Percentiles rank a stretch among this genome's conserved stretches.
These are phyloP conservation scores for Agrochola litura DNA, from an alignment of 2,888 invertebrate species.

Conservation along the genomic window DNA sequence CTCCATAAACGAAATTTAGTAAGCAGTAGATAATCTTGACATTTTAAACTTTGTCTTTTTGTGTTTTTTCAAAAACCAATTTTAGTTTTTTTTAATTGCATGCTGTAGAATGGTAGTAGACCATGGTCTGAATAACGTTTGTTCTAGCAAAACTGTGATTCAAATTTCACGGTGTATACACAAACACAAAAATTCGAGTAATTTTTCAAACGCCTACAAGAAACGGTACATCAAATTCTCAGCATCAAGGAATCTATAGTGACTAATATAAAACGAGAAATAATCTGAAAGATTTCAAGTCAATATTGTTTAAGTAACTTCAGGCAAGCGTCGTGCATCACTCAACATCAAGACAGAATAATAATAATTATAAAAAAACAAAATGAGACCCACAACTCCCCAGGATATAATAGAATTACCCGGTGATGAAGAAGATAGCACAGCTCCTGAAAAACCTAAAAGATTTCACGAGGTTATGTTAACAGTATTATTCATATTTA, in stretches of 20 bases:
- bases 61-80: too few relatives aligned
- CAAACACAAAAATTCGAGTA: neutral
- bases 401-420: neutral
- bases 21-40: too few relatives aligned
- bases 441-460: neutral
- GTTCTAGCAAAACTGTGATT: too few relatives aligned
- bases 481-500: slow-evolving; percentile 12
- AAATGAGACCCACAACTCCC: slow-evolving; percentile 17
- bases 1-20: too few relatives aligned
- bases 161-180: too few relatives aligned
- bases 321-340: neutral
- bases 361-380: neutral
- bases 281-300: neutral
- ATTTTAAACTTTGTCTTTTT: too few relatives aligned
- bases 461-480: slow-evolving; percentile 6
- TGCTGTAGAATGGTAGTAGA: too few relatives aligned
- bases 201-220: neutral
- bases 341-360: neutral
- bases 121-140: too few relatives aligned
- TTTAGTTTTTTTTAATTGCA: too few relatives aligned
- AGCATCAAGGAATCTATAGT: too few relatives aligned
- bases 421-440: neutral
- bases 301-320: neutral
- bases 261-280: too few relatives aligned
- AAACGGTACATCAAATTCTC: neutral